Conservation (phyloP, 2,797 vertebrate species). For the Eupleurogrammus muticus region DNA sequence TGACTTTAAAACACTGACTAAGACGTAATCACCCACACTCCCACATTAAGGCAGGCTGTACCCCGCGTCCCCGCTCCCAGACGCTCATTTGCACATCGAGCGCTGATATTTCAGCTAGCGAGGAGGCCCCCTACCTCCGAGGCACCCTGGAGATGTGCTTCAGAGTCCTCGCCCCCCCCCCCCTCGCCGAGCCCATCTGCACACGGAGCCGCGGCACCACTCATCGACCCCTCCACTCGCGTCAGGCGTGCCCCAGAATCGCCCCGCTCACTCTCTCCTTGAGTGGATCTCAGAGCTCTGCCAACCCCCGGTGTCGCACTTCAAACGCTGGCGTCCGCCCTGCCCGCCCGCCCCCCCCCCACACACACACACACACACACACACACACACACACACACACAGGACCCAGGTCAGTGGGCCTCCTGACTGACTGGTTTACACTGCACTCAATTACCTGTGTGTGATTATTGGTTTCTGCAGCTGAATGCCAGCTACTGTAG, state of each 20-base stretch:
- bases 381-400: slow-evolving; percentile 35
- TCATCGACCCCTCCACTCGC: slow-evolving; percentile 49
- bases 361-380: slow-evolving; percentile 15
- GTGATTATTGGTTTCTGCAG: slow-evolving; percentile 72
- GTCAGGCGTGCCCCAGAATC: slow-evolving; percentile 69
- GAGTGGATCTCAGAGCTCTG: slow-evolving; percentile 64
- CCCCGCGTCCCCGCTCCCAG: slow-evolving; percentile 33
- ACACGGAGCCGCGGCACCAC: slow-evolving; percentile 51
- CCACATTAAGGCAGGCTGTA: slow-evolving; percentile 15
- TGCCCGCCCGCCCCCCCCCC: slow-evolving; percentile 4
- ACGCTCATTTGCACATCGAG: slow-evolving; percentile 62
- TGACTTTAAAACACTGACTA: neutral
- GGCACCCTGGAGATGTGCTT: slow-evolving; percentile 57
- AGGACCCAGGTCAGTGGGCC: slow-evolving; percentile 66
- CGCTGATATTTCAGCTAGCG: slow-evolving; percentile 52
- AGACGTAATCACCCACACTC: slow-evolving; percentile 21
- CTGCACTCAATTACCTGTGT: slow-evolving; percentile 77
- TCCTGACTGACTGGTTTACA: slow-evolving; percentile 69
- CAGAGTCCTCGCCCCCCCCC: slow-evolving; percentile 59
- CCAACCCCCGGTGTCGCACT: slow-evolving; percentile 56
- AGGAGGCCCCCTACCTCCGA: slow-evolving; percentile 54
- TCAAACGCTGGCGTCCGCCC: slow-evolving; percentile 46
- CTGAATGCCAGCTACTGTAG: slow-evolving; percentile 15
- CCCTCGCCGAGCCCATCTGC: slow-evolving; percentile 70
- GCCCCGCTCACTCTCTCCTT: slow-evolving; percentile 63